phyloP scores from a whole-genome alignment of 92 coral and sea anemone species.

The Actinostola sp. region DNA sequence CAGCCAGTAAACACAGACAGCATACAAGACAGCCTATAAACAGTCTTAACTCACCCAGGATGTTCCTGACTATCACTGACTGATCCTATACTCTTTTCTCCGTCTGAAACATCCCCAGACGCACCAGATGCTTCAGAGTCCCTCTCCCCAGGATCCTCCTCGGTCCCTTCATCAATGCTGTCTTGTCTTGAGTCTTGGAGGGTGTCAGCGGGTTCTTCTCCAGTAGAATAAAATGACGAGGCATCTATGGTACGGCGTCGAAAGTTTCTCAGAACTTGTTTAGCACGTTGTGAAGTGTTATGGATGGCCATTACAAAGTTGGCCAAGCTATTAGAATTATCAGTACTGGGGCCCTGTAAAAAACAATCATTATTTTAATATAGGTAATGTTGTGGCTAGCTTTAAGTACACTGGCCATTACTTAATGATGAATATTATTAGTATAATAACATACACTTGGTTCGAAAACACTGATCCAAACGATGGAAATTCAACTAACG shows the following conservation, averaged over 20 bases:
- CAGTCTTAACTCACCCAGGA: not conserved
- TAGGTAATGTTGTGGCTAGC: too few relatives aligned
- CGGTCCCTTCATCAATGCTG: constrained; percentile 20
- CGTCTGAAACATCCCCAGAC: constrained; percentile 7
- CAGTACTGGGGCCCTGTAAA: constrained; percentile 25
- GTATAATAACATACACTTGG: too few relatives aligned
- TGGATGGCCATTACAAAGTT: constrained; percentile 83
- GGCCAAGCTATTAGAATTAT: constrained; percentile 68
- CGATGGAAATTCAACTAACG: too few relatives aligned
- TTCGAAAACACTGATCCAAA: too few relatives aligned
- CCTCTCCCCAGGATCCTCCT: constrained; percentile 20
- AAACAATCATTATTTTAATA: not conserved
- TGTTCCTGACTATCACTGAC: constrained; percentile 1
- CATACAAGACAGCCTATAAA: not conserved
- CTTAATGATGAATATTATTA: too few relatives aligned
- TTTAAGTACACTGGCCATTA: too few relatives aligned
- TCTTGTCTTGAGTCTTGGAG: constrained; percentile 1
- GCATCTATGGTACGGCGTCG: constrained; percentile 61
- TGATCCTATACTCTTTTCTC: constrained; percentile 2
- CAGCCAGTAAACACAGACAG: too few relatives aligned
- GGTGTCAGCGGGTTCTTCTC: not conserved
- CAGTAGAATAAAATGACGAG: constrained; percentile 13
- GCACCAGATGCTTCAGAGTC: constrained; percentile 17
- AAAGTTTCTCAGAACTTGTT: constrained; percentile 73
- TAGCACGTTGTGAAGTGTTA: constrained; percentile 89